Evolutionary conservation across 2,113 vertebrate species (phyloP).

Genomic region (Tachysurus fulvidraco): DNA sequence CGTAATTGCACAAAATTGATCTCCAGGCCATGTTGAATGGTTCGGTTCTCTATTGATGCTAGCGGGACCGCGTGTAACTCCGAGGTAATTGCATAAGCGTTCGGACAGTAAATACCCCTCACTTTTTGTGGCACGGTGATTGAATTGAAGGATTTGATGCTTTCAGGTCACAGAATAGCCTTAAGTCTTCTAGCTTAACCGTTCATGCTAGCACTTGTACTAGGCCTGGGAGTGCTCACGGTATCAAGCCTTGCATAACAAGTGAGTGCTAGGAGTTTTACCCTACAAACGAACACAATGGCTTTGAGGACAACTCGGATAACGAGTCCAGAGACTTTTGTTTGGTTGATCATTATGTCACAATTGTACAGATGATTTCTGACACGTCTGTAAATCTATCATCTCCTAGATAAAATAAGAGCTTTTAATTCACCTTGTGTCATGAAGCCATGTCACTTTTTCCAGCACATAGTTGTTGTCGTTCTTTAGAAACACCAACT

Average conservation of each 20-base stretch:
- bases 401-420: too few relatives aligned
- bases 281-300: not conserved
- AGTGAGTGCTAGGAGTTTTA: not conserved
- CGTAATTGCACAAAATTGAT: not conserved
- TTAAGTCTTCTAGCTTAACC: not conserved
- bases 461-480: not conserved
- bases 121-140: not conserved
- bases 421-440: not conserved
- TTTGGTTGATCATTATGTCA: not conserved
- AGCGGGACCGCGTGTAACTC: not conserved
- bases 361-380: not conserved
- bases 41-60: not conserved
- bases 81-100: not conserved
- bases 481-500: not conserved
- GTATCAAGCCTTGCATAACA: not conserved
- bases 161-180: not conserved
- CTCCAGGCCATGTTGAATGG: not conserved
- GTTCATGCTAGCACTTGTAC: slow-evolving; percentile 14
- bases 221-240: not conserved
- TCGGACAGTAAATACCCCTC: not conserved
- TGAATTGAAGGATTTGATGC: not conserved
- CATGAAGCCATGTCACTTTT: not conserved
- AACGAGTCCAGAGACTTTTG: not conserved
- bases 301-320: not conserved
- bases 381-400: not conserved